Base-by-base conservation (phyloP, 2,113 vertebrate genomes). In the Chunga burmeisteri region DNA sequence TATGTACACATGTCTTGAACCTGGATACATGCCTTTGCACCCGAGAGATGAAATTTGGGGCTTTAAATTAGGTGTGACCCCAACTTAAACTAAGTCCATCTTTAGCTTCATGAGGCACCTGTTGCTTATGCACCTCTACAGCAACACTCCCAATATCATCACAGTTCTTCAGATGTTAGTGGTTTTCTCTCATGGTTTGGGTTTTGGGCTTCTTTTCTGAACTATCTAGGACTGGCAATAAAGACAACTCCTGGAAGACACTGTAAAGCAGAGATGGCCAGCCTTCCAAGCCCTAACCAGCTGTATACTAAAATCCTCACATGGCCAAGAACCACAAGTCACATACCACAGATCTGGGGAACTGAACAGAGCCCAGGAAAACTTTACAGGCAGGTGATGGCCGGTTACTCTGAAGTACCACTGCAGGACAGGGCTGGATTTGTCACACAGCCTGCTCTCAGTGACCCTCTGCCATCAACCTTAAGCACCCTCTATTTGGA, bases 241-340 rank as follows among this genome's bases (percentile, higher is more conserved):
- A 90, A 91, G 90, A 78, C 78, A 73, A 96, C 90, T 96, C 90
- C 81, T 95, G 86, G 96, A 95, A 91, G 90, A 88, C 85, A 88
- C 34, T 27, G 40, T 32, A 61, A 91, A 85, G 79, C n/a, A 77
- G 49, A 85, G n/a, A 47, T 44, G 47, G 75, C 47, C 92, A 91
- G 90, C 55, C 71, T 63, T 81, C 75, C 95, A 90, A 96, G 91
- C n/a, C 73, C 86, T 50, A 86, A 81, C 75, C 63, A 95, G 79
- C 90, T 93, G 95, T 59, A 86, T 22, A 22, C 79, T 81, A 25
- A 94, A 93, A 71, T 67, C 63, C 46, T 47, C 55, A 16, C 40
- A 67, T 3, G 4, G 90, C 88, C 83, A 92, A 83, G 85, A 96
- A 90, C 88, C 95, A 81, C 94, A 86, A 73, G 42, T 65, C 55